phyloP scores from a whole-genome alignment of 2,797 vertebrate genomes.

The Morelia viridis region DNA sequence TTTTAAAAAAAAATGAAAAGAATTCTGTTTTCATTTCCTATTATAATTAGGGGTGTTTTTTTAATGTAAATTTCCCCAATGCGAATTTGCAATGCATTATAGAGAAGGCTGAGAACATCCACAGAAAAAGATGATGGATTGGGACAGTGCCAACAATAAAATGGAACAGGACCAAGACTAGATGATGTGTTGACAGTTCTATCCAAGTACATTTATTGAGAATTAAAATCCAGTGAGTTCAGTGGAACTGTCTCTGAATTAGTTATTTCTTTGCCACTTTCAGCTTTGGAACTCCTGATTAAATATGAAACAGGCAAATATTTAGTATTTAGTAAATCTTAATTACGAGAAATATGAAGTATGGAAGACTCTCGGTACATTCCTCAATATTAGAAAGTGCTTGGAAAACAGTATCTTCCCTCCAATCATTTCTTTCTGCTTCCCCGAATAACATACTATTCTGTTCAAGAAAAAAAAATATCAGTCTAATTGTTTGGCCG shows the following conservation, averaged over 20 bases:
- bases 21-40: neutral
- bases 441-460: slow-evolving; percentile 43
- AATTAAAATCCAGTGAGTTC: neutral
- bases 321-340: neutral
- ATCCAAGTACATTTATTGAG: neutral
- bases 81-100: neutral
- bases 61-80: neutral
- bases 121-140: neutral
- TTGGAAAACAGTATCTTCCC: slow-evolving; percentile 19
- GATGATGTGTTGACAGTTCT: neutral
- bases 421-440: slow-evolving; percentile 29
- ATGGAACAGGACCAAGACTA: neutral
- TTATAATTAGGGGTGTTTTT: neutral
- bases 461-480: slow-evolving; percentile 43
- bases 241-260: neutral
- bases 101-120: neutral
- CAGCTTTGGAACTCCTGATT: neutral
- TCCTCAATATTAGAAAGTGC: slow-evolving; percentile 18
- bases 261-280: neutral
- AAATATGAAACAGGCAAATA: neutral
- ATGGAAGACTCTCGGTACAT: neutral
- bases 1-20: neutral
- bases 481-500: slow-evolving; percentile 50
- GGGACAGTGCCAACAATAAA: neutral
- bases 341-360: neutral